Base-by-base conservation (phyloP, 2,113 vertebrate species). In the Eurypyga helias region DNA sequence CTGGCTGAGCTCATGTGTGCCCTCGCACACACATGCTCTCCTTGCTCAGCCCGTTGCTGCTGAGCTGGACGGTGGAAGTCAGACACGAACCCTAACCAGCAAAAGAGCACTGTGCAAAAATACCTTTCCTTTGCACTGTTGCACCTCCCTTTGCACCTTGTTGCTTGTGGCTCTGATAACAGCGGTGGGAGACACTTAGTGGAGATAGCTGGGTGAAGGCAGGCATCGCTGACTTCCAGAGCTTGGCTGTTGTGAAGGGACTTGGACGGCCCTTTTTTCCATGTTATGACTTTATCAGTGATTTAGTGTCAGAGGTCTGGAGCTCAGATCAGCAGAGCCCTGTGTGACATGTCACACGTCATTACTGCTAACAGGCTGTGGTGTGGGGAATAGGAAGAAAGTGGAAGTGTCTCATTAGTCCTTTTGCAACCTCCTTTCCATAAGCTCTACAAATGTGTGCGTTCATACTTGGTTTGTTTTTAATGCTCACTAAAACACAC, bases 11-110 rank as follows among this genome's bases (percentile, higher is more conserved):
- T 51, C 18, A 10, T 0, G 1, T 3, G 0, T 9, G 26, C 9
- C 52, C 71, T n/a, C 2, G 0, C 13, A 17, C 49, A 19, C 6
- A 2, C 0, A 0, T 0, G 1, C 10, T 41, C 15, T 51, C 55
- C 1, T 1, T 3, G 0, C 43, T 55, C 2, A 1, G 34, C 28
- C 51, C 1, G 0, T 16, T 17, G 33, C 66, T 41, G 87, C 82
- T 20, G 60, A 41, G 31, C 33, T 31, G 79, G 25, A 2, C 20
- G 20, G 23, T 2, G 11, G 38, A 24, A 83, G 11, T 52, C 45
- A 5, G 46, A 24, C 8, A 12, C 2, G 0, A 69, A 3, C 29
- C 26, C 34, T 19, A 2, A 2, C 28, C 83, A 49, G 10, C 2
- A 24, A 36, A 28, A 45, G 55, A 48, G 36, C 13, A 24, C 69